Conservation (phyloP, 2,888 invertebrate species). For the Coleophora flavipennella region DNA sequence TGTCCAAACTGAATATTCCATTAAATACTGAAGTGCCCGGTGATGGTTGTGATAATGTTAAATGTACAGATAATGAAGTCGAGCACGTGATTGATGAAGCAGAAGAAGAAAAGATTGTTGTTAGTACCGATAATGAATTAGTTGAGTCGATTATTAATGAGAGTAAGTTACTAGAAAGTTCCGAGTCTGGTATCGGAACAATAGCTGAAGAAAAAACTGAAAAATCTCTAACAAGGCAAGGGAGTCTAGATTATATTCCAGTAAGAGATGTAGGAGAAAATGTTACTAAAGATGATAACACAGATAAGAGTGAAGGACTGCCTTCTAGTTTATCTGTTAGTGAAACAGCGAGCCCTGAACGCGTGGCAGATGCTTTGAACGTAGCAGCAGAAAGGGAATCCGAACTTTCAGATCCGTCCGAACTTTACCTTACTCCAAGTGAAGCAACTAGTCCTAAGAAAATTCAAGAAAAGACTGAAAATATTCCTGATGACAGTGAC, state of each 20-base stretch:
- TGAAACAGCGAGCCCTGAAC: conserved; percentile 62
- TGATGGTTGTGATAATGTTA: conserved; percentile 52
- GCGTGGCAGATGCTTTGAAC: conserved; percentile 48
- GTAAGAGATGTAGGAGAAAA: conserved; percentile 62
- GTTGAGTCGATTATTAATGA: conserved; percentile 46
- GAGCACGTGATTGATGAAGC: conserved; percentile 46
- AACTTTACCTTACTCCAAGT: conserved; percentile 78
- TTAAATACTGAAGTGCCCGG: conserved; percentile 34
- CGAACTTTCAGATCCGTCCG: conserved; percentile 78
- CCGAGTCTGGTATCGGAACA: conserved; percentile 55
- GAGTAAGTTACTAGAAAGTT: conserved; percentile 45
- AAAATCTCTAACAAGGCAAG: conserved; percentile 50
- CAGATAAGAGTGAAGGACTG: conserved; percentile 63
- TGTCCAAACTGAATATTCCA: conserved; percentile 75
- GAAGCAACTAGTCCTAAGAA: conserved; percentile 71
- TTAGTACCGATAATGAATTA: conserved; percentile 33
- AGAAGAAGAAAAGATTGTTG: conserved; percentile 12
- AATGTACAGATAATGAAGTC: conserved; percentile 32
- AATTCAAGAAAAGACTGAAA: conserved; percentile 56
- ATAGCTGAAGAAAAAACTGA: conserved; percentile 43
- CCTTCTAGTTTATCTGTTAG: conserved; percentile 64
- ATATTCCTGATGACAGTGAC: conserved; percentile 35
- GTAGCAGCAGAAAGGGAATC: conserved; percentile 69
- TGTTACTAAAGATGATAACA: conserved; percentile 52
- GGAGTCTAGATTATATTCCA: conserved; percentile 64